A percentile compares a stretch with the other conserved stretches of the same genome.
These are phyloP conservation scores for Patiria pectinifera DNA, from an alignment of 53 echinoderm and acorn worm genomes.

Conservation along the genomic window DNA sequence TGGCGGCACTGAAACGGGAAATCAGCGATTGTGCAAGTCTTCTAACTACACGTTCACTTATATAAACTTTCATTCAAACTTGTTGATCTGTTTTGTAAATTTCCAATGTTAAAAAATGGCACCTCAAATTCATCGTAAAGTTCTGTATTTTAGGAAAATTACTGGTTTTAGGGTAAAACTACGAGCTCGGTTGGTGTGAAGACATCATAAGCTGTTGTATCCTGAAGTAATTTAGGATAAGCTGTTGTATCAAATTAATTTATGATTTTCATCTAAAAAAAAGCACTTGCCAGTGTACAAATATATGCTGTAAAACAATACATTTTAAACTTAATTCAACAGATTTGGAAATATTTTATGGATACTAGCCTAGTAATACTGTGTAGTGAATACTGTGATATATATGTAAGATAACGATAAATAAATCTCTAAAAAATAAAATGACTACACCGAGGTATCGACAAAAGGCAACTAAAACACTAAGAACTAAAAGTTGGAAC, in stretches of 20 bases:
- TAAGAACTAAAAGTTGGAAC: too few species aligned
- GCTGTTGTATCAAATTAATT: background rate
- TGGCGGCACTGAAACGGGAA: too few species aligned
- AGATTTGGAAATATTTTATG: background rate
- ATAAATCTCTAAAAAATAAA: background rate
- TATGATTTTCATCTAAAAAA: background rate
- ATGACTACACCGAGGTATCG: background rate
- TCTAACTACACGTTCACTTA: background rate
- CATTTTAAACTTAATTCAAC: too few species aligned
- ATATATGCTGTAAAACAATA: background rate
- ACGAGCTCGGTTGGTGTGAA: too few species aligned
- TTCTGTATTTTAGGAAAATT: too few species aligned
- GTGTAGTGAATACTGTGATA: background rate
- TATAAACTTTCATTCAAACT: too few species aligned
- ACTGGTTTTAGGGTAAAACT: too few species aligned
- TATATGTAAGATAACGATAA: background rate
- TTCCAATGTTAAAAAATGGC: too few species aligned
- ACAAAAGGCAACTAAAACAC: background rate
- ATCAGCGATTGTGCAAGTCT: background rate
- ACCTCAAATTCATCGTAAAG: too few species aligned
- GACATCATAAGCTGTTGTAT: too few species aligned
- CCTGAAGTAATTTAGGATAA: background rate
- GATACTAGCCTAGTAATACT: background rate
- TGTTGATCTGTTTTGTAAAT: too few species aligned
- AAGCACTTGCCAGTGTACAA: too few species aligned